A percentile compares a stretch with the other conserved stretches of the same genome.
Evolutionary conservation across 2,888 invertebrate species (phyloP).

Genomic region (Lumbricus terrestris): DNA sequence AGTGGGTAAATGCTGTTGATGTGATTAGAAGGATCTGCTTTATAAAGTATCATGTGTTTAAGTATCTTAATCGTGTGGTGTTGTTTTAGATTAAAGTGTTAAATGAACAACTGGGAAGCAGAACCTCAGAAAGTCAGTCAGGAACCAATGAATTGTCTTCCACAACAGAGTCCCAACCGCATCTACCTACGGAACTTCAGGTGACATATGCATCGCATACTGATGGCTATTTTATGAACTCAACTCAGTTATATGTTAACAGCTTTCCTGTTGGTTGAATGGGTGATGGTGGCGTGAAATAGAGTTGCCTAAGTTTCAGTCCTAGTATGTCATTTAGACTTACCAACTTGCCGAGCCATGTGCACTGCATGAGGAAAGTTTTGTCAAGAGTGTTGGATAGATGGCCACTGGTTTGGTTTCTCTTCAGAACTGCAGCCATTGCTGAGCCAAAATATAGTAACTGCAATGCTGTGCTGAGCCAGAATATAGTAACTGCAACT

Average conservation of each 20-base stretch:
- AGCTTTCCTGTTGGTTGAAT: background rate
- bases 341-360: background rate
- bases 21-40: background rate
- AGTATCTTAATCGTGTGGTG: background rate
- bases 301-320: background rate
- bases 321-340: background rate
- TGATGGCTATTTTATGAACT: background rate
- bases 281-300: background rate
- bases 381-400: too few species aligned
- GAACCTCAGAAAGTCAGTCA: background rate
- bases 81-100: background rate
- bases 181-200: slow-evolving; percentile 6
- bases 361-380: too few species aligned
- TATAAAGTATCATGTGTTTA: background rate
- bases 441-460: too few species aligned
- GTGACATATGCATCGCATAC: background rate
- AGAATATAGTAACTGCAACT: too few species aligned
- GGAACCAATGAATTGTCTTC: background rate
- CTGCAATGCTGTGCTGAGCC: too few species aligned
- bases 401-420: too few species aligned
- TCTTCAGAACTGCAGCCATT: too few species aligned
- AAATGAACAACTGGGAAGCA: background rate
- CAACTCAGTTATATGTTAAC: background rate
- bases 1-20: background rate
- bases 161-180: background rate